These are phyloP conservation scores for Tiliacea aurago DNA, from an alignment of 2,888 invertebrate species.

Conservation along the genomic window DNA sequence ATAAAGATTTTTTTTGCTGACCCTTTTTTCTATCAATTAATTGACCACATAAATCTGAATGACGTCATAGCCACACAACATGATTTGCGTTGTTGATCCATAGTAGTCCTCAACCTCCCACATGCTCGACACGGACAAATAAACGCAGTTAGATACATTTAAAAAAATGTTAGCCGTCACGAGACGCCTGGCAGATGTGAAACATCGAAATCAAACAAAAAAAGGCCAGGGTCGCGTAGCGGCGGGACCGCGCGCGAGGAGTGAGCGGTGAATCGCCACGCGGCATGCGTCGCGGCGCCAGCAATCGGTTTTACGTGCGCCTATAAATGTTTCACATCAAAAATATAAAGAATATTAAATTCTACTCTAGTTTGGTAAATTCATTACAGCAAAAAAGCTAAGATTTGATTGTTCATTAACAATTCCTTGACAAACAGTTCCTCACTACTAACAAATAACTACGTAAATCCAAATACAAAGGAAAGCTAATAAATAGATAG, in stretches of 20 bases:
- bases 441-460: background rate
- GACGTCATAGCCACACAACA: background rate
- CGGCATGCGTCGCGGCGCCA: too few species aligned
- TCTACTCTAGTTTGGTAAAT: slow-evolving; percentile 6
- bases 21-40: too few species aligned
- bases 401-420: background rate
- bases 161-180: too few species aligned
- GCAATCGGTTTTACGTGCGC: too few species aligned
- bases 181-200: too few species aligned
- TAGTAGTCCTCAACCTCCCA: slow-evolving; percentile 1
- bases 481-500: slow-evolving; percentile 44
- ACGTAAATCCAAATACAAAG: slow-evolving; percentile 25
- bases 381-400: background rate
- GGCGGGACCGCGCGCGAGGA: too few species aligned
- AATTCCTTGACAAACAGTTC: background rate
- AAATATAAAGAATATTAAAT: slow-evolving; percentile 26
- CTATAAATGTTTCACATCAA: too few species aligned
- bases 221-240: too few species aligned
- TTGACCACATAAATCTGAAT: slow-evolving; percentile 23
- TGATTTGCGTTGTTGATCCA: background rate
- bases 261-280: too few species aligned
- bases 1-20: too few species aligned
- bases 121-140: slow-evolving; percentile 9
- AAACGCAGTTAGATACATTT: background rate
- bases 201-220: too few species aligned